Percentiles rank a stretch among this genome's conserved stretches.
These are phyloP conservation scores for Fopius arisanus DNA, from an alignment of 1,140 invertebrate genomes.

Conservation along the genomic window DNA sequence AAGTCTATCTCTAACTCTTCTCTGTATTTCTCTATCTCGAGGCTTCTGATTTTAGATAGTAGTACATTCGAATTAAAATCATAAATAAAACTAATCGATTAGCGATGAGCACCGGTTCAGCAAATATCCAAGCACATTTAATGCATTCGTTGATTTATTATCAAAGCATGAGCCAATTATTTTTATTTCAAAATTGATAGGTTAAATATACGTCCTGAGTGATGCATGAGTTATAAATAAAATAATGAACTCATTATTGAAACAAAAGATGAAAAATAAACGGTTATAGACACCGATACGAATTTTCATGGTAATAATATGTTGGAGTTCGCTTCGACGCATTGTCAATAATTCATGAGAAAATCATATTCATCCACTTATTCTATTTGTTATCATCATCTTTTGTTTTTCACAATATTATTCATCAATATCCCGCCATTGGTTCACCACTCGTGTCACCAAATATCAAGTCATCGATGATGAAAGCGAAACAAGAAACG, in stretches of 20 bases:
- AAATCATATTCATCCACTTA: not conserved
- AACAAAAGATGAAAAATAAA: not conserved
- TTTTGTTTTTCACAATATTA: not conserved
- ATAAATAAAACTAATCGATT: not conserved
- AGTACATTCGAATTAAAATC: not conserved
- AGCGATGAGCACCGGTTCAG: slow-evolving; percentile 10
- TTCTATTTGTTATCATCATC: not conserved
- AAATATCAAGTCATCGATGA: not conserved
- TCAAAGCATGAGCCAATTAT: not conserved
- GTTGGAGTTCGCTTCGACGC: not conserved
- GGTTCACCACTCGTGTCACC: not conserved
- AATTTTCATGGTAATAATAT: not conserved
- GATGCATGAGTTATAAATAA: slow-evolving; percentile 18
- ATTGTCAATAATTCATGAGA: not conserved
- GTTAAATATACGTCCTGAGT: not conserved
- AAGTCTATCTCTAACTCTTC: not conserved
- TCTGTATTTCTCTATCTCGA: not conserved
- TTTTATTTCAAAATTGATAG: not conserved
- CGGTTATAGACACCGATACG: not conserved
- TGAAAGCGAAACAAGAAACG: not conserved
- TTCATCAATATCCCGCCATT: not conserved
- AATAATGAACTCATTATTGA: not conserved
- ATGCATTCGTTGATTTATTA: not conserved
- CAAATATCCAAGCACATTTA: not conserved
- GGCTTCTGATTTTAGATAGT: not conserved